phyloP scores from a whole-genome alignment of 2,113 vertebrate genomes.

The Cheirogaleus medius region DNA sequence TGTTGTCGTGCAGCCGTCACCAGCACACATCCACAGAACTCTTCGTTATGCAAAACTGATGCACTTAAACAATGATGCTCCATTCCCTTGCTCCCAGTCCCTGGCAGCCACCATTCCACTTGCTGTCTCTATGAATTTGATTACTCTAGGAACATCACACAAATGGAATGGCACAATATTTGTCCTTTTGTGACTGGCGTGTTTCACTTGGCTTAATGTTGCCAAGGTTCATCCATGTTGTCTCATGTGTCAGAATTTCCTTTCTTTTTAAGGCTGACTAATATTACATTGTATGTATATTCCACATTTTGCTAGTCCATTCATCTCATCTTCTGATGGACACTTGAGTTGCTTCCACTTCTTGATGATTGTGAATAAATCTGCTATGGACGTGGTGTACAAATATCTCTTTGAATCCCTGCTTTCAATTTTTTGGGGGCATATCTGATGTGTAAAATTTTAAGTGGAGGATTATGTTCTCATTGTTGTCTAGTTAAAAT shows the following conservation, averaged over 20 bases:
- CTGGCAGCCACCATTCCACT: neutral
- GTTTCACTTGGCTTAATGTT: conserved; percentile 7
- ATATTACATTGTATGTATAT: neutral
- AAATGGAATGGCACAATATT: neutral
- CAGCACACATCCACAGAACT: neutral
- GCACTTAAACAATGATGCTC: neutral
- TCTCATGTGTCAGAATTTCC: neutral
- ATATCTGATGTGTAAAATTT: neutral
- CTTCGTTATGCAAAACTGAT: neutral
- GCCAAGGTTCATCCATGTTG: neutral
- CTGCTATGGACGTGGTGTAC: neutral
- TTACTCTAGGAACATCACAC: neutral
- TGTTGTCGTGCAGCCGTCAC: neutral
- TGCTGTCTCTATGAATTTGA: neutral
- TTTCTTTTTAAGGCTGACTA: neutral
- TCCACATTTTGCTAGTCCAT: neutral
- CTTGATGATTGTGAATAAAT: neutral
- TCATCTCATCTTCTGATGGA: neutral
- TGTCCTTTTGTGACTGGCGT: neutral
- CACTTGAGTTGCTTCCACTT: neutral
- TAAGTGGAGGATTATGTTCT: neutral
- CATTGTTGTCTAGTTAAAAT: neutral
- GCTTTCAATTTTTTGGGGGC: neutral
- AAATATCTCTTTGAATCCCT: neutral
- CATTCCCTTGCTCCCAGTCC: neutral